Base-by-base conservation (phyloP, 2,888 invertebrate genomes). In the Amiota mariae region DNA sequence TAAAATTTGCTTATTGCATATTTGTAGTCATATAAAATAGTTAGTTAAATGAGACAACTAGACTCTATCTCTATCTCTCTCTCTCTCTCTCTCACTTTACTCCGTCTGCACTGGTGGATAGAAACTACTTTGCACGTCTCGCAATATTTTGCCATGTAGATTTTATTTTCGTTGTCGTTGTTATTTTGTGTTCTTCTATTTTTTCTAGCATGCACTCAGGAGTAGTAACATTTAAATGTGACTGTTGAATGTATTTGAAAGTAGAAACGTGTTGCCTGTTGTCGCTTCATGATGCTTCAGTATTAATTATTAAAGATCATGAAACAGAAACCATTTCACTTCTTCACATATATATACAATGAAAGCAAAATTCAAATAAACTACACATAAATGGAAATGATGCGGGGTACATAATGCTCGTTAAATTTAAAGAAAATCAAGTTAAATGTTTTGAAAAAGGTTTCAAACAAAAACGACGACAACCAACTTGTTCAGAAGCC, bases 1-100 rank as follows among this genome's bases (percentile, higher is more conserved):
- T 24, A 36, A 63, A 12, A 36, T 63, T 46, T 36, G 49, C 67
- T 49, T 46, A 49, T 13, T 20, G 67, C 67, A 68, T 24, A 49
- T 51, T 68, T 51, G 51, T 68, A 54, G 67, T 51, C 51, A 68
- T 48, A 68, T 68, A 68, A 68, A 68, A 68, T 68, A 51, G 67
- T 68, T 68, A 68, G 67, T 68, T 68, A 48, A 68, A 24, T 18
- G 54, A 15, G 51, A 54, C 20, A 68, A 68, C 47, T 18, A 54
- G 15, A 24, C n/a, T 36, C 20, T 24, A 59, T n/a, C n/a, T n/a
- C n/a, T n/a, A n/a, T n/a, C n/a, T n/a, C n/a, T n/a, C n/a, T n/a
- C n/a, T n/a, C n/a, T n/a, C n/a, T n/a, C 36, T 36, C 36, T 36
- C 36, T 36, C 36, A 36, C 36, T 36, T 6, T 36, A 36, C 36